Evolutionary conservation across 2,113 vertebrate species (phyloP), one percentile per base, ranked within the genome.

Genomic region (Polypterus bichir): DNA sequence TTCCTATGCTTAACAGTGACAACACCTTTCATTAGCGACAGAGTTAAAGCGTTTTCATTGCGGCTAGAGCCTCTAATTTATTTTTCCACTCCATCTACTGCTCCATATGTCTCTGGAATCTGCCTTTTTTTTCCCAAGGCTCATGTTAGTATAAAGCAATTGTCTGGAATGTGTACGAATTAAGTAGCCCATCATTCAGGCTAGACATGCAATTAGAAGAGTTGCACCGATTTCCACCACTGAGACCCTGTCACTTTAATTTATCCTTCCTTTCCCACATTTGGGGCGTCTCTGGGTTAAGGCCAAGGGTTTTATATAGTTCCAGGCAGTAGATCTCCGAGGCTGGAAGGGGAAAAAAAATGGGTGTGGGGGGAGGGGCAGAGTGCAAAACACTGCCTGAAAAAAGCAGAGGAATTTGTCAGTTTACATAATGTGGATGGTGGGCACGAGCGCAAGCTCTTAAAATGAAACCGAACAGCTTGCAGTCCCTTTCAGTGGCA

Each of bases 141-240:
- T 88, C 84, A 80, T 85, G 87, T 89, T 88, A 85, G 82, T 84
- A 83, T 87, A 91, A 90, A 89, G 88, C 89, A 90, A 92, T 90
- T 89, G 89, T 89, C 89, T 91, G 85, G 84, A 89, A 91, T 94
- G 86, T 94, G 86, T 91, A 88, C 83, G 87, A 92, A 94, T 92
- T 91, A 93, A 93, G 87, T 90, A 89, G 89, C 85, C 90, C 91
- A 93, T 93, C 91, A 92, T 90, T 96, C 88, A 92, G 88, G 69
- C 73, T 86, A 89, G 90, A 92, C 90, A 88, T 88, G 89, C 91
- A 94, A 96, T 92, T 94, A 93, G 91, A 89, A 86, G 86, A 86
- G 83, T 89, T 87, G 85, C 83, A 87, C 89, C 89, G 83, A 86
- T 91, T 89, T 91, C 84, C 85, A 83, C 83, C 81, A 85, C 86